phyloP scores from a whole-genome alignment of 2,113 vertebrate species.

The Semnornis frantzii region DNA sequence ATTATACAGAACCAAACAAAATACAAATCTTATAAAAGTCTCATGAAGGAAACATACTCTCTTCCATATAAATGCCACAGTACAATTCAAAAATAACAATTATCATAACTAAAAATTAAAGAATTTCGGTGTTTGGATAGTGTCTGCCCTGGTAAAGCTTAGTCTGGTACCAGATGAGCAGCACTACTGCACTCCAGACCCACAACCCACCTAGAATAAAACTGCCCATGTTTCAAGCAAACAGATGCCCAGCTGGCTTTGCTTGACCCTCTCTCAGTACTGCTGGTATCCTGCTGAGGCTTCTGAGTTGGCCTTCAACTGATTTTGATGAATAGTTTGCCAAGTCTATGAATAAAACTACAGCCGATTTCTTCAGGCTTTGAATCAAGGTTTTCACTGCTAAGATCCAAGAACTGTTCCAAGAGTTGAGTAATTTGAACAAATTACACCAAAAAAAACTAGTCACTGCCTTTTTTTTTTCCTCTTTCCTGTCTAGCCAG shows the following conservation, averaged over 20 bases:
- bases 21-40: background rate
- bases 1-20: background rate
- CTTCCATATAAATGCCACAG: background rate
- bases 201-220: background rate
- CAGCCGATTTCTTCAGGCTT: background rate
- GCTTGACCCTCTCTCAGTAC: background rate
- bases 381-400: background rate
- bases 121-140: background rate
- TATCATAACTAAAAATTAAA: background rate
- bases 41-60: background rate
- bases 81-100: background rate
- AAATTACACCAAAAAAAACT: background rate
- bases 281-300: background rate
- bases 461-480: fast-evolving
- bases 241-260: background rate
- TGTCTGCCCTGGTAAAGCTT: background rate
- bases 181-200: background rate
- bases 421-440: background rate
- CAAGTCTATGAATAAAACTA: background rate
- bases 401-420: background rate
- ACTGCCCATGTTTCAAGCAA: background rate
- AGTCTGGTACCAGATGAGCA: background rate
- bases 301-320: background rate
- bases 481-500: background rate
- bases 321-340: background rate